Evolutionary conservation across 2,797 vertebrate genomes (phyloP), one percentile per base, ranked within the genome.

Genomic region (Hirundo rustica): DNA sequence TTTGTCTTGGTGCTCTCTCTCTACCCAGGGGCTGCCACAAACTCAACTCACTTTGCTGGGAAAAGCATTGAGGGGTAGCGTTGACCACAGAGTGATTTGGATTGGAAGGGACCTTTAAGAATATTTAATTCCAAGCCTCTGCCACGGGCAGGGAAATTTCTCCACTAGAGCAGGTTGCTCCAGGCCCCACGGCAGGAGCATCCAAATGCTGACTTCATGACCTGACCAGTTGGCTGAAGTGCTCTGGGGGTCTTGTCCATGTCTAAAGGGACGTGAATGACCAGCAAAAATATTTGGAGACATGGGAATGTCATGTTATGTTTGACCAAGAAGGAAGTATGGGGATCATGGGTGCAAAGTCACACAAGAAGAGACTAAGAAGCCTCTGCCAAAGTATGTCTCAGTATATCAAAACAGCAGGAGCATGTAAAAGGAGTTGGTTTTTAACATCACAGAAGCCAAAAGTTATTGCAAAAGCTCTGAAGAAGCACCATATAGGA

Each of bases 61-160:
- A 71, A 42, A 71, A 87, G 1, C 1, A 1, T 40, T 25, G 21
- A 67, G 9, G 22, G 50, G 19, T 5, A 47, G 22, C 51, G 57
- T 8, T 53, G 42, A 9, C 4, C 19, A 55, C 10, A 19, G 17
- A 30, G 13, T 11, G 15, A 14, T 65, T 53, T 34, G 58, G 6
- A 3, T 16, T 53, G 45, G 38, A 66, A 78, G 30, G 8, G 3
- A 20, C 10, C 2, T 53, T 12, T 65, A 53, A 27, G 13, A 32
- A 38, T n/a, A 32, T 36, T 26, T 47, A 20, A 42, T 42, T 72
- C 30, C 58, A 60, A 27, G n/a, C 6, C 19, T 19, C 40, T 65
- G 6, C 6, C 21, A 32, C 0, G 1, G 51, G 21, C 25, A 34
- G 25, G 29, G n/a, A 58, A 45, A 22, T 4, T 4, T 14, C 14